A percentile compares a stretch with the other conserved stretches of the same genome.
Conservation (phyloP, 2,797 vertebrate species). For the Pseudotriccus pelzelni region DNA sequence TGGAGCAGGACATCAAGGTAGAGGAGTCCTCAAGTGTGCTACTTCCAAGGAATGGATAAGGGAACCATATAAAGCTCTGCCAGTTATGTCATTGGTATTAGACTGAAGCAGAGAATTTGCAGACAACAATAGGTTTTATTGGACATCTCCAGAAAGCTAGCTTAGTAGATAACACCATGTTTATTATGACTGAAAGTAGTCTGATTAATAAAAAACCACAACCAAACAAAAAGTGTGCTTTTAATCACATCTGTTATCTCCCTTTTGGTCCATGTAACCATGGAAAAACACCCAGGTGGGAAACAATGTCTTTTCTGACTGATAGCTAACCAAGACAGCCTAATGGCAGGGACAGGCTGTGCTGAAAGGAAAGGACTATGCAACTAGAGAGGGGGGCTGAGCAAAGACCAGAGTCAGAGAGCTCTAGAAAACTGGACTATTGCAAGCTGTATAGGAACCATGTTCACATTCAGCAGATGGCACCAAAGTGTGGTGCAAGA, state of each 20-base stretch:
- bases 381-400: neutral
- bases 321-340: neutral
- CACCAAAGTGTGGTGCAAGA: neutral
- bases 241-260: neutral
- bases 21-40: fast-evolving
- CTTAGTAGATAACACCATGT: neutral
- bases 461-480: fast-evolving
- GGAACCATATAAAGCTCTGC: neutral
- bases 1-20: fast-evolving
- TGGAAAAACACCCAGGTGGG: neutral
- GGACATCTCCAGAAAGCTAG: neutral
- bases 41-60: neutral
- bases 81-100: neutral
- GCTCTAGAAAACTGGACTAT: neutral
- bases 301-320: neutral
- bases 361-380: neutral
- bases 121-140: neutral
- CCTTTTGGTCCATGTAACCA: neutral
- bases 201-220: neutral
- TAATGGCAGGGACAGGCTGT: neutral
- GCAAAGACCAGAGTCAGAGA: neutral
- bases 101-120: neutral
- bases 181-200: neutral
- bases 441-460: neutral
- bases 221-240: neutral